These are phyloP conservation scores for Phymatocera aterrima DNA, from an alignment of 2,888 invertebrate species.

Conservation along the genomic window DNA sequence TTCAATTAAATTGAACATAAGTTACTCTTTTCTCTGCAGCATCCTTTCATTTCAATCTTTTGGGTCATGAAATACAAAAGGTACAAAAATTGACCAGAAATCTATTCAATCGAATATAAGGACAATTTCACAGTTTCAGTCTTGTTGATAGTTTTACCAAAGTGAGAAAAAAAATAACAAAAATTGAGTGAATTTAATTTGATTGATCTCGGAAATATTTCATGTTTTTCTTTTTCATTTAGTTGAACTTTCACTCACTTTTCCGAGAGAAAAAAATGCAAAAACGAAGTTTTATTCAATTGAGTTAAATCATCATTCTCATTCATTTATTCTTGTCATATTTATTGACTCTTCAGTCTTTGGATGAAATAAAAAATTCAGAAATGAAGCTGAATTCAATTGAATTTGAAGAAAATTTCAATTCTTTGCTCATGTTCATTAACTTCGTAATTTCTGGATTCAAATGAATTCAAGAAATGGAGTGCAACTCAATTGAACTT, in stretches of 20 bases:
- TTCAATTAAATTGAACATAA: no score
- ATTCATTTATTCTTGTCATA: background rate
- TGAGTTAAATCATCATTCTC: background rate
- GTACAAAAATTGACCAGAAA: no score
- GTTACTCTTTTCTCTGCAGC: no score
- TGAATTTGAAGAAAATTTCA: background rate
- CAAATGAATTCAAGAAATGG: background rate
- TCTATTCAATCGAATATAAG: no score
- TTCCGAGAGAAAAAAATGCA: slow-evolving; percentile 25
- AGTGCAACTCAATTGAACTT: background rate
- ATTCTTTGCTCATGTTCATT: background rate
- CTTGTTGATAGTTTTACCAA: no score
- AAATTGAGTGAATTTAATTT: no score
- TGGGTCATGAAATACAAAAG: no score
- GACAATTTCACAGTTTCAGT: no score
- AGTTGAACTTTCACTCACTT: background rate
- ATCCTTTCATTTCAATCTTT: no score
- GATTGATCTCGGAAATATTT: no score
- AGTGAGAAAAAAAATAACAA: no score
- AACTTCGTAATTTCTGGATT: background rate
- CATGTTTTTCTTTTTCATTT: background rate
- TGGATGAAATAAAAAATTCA: background rate
- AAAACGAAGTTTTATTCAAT: background rate
- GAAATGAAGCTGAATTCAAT: background rate
- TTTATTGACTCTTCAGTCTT: background rate